Conservation (phyloP, 2,888 invertebrate species). For the Mamestra brassicae region DNA sequence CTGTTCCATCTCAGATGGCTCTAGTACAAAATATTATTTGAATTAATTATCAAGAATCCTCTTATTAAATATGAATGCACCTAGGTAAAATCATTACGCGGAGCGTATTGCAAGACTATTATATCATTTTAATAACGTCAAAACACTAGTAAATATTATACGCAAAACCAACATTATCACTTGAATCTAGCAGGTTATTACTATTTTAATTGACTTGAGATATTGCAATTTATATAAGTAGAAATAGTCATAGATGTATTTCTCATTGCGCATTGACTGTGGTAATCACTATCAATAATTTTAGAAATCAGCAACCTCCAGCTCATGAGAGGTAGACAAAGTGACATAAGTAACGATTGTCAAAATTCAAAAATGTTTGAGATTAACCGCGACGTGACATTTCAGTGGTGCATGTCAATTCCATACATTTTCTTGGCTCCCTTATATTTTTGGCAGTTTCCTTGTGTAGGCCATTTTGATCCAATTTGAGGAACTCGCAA, state of each 20-base stretch:
- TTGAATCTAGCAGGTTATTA: slow-evolving; percentile 28
- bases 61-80: not conserved
- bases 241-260: not conserved
- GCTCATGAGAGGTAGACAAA: too few relatives aligned
- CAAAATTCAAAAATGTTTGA: too few relatives aligned
- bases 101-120: not conserved
- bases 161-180: slow-evolving; percentile 30
- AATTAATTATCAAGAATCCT: not conserved
- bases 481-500: too few relatives aligned
- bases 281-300: not conserved
- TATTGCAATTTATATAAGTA: slow-evolving; percentile 13
- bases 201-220: slow-evolving; percentile 39
- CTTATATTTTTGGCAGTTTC: too few relatives aligned
- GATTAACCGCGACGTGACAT: too few relatives aligned
- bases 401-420: too few relatives aligned
- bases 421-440: too few relatives aligned
- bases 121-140: slow-evolving; percentile 26
- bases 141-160: slow-evolving; percentile 30
- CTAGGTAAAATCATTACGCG: slow-evolving; percentile 1
- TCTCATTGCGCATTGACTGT: not conserved
- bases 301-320: not conserved
- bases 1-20: too few relatives aligned
- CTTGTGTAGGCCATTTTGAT: too few relatives aligned
- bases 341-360: too few relatives aligned
- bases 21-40: not conserved